Evolutionary conservation across 2,113 vertebrate genomes (phyloP), one percentile per base, ranked within the genome.

Genomic region (Neolamprologus caudopunctatus): DNA sequence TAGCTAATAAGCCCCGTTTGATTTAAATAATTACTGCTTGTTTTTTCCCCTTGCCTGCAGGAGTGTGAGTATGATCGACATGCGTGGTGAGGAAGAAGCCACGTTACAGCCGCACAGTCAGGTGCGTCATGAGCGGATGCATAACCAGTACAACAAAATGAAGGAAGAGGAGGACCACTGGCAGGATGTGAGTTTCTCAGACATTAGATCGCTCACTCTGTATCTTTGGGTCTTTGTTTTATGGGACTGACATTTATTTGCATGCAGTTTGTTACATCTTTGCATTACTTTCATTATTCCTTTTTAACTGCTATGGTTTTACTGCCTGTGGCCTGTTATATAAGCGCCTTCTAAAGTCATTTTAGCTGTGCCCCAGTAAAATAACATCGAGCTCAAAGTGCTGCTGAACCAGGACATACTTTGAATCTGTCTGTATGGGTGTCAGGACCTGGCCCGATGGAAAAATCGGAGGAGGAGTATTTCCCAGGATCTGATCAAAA

Each of bases 401-500:
- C 55, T 21, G 13, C 53, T 6, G 14, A 45, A 16, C 37, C 21
- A n/a, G 50, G 21, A 16, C 28, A 9, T 47, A 57, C 50, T 58
- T 54, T 4, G 7, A 21, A 82, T 82, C 5, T 53, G 53, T 87
- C 45, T 82, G 28, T 81, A 17, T 37, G 28, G 55, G 19, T 84
- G 14, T 88, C 82, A 99, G 98, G 98, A 99, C 88, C 96, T 99
- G 94, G 98, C 98, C 54, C 96, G 97, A 7, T 99, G 99, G 99
- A 99, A 99, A 93, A 99, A 88, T 82, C 97, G 98, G 2, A 96
- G 99, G 95, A 97, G 98, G 95, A 99, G 98, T 0, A 97, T 98
- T 86, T 99, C 99, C 35, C 99, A 99, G 91, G 99, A 99, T 90
- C 95, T 99, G 86, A 98, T 99, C 82, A 99, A 98, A 94, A 99